These are phyloP conservation scores for Harmothoe impar DNA, from an alignment of 2,888 invertebrate species.

Conservation along the genomic window DNA sequence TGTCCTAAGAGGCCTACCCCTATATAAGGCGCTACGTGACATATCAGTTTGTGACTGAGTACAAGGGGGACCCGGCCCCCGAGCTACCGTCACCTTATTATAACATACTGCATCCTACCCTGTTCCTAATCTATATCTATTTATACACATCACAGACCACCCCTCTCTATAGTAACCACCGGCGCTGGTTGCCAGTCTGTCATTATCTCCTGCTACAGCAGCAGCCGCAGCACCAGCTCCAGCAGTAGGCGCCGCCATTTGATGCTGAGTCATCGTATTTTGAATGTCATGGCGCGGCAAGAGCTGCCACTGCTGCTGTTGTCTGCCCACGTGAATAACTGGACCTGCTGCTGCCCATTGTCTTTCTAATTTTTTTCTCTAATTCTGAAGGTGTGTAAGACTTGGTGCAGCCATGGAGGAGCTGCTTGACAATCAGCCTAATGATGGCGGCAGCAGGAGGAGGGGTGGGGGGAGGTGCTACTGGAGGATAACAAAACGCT, in stretches of 20 bases:
- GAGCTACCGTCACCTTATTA: too few relatives aligned
- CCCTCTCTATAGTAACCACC: too few relatives aligned
- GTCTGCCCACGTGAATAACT: slow-evolving; percentile 4
- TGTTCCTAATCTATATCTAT: too few relatives aligned
- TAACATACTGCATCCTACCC: too few relatives aligned
- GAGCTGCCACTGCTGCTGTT: neutral
- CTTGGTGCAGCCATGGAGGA: neutral
- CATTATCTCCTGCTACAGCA: too few relatives aligned
- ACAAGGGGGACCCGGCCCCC: too few relatives aligned
- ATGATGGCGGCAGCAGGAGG: neutral
- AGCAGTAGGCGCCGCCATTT: neutral
- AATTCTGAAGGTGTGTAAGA: neutral
- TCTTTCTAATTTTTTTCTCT: slow-evolving; percentile 4
- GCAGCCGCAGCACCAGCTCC: too few relatives aligned
- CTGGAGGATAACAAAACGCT: neutral
- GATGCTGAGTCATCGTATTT: slow-evolving; percentile 3
- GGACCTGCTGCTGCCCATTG: neutral
- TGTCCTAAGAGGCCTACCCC: too few relatives aligned
- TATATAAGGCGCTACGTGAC: too few relatives aligned
- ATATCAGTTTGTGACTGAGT: too few relatives aligned
- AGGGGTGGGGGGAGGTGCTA: neutral
- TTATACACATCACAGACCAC: too few relatives aligned
- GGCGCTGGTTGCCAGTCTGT: too few relatives aligned
- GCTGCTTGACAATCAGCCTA: neutral
- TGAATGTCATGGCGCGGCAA: neutral